phyloP scores from a whole-genome alignment of 2,797 vertebrate genomes.

The Eidolon dupreanum region DNA sequence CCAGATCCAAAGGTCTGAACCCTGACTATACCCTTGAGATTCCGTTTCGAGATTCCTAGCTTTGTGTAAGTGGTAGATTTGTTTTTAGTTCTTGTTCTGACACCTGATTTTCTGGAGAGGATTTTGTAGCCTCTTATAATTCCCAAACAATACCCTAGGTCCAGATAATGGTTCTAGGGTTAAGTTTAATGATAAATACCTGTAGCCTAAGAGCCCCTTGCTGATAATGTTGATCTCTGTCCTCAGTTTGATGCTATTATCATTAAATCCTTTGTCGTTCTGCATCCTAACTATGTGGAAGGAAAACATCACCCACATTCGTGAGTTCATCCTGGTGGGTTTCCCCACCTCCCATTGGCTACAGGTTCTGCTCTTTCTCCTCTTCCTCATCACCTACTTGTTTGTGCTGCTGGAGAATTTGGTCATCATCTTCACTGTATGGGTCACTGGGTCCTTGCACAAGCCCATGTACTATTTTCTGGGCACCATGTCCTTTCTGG shows the following conservation, averaged over 20 bases:
- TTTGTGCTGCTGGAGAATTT: conserved; percentile 75
- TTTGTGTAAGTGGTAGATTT: neutral
- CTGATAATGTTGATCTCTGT: neutral
- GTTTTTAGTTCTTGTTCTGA: conserved; percentile 4
- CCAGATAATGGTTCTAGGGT: neutral
- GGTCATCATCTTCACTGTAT: conserved; percentile 66
- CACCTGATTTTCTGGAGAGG: neutral
- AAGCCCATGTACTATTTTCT: conserved; percentile 83
- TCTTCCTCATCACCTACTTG: conserved; percentile 73
- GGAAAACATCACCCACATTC: conserved; percentile 65
- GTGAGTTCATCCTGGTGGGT: conserved; percentile 78
- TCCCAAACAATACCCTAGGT: neutral
- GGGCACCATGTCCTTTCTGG: conserved; percentile 71
- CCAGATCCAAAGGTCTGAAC: neutral
- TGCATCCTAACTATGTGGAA: conserved; percentile 27
- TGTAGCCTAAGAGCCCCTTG: neutral
- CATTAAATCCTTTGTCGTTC: neutral
- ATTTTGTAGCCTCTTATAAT: neutral
- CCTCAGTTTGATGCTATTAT: neutral
- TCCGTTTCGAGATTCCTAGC: neutral
- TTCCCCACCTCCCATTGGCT: conserved; percentile 67
- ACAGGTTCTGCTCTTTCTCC: conserved; percentile 64
- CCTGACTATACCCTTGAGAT: neutral
- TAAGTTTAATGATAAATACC: neutral
- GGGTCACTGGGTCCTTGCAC: conserved; percentile 59